Evolutionary conservation across 1,140 invertebrate genomes (phyloP), one percentile per base, ranked within the genome.

Genomic region (Drosophila nasuta): DNA sequence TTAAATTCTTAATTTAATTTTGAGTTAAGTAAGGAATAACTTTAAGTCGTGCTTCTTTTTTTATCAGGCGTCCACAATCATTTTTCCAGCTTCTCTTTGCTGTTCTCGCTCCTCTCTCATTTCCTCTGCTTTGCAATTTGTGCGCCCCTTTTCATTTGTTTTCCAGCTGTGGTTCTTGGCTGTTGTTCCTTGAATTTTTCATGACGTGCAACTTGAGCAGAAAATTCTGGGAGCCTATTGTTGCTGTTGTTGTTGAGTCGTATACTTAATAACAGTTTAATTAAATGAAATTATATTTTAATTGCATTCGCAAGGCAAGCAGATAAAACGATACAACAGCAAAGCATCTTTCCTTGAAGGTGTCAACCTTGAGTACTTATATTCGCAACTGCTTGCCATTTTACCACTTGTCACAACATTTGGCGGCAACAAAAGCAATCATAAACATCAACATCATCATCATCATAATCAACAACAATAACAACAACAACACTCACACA

Each of bases 251-350:
- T 33, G 38, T n/a, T n/a, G 30, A 43, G 82, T 68, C 79, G 76
- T 79, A 73, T 79, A 72, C 79, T 77, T 82, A 79, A 82, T 77
- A 63, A 41, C 72, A 77, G 68, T 82, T 79, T 82, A 81, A 86
- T 79, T 79, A 75, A 78, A 88, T 82, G 70, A 79, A 86, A 86
- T 86, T 82, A 77, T 76, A 48, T 70, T 79, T 79, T 79, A 85
- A 86, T 85, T 75, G 79, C 59, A 57, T 57, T 48, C 33, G 25
- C 54, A 38, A 30, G 15, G 8, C 33, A 67, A 33, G 25, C 15
- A 11, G 1, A 54, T 57, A 54, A 8, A 20, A 13, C 8, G 35
- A 43, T 8, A 8, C 38, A 4, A 5, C 3, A 11, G n/a, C 13
- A 49, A 49, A 17, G 2, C 10, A 3, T 20, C 15, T 17, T 58